Evolutionary conservation across 35 echinoderm and acorn worm genomes (phyloP).

Genomic region (Strongylocentrotus purpuratus): DNA sequence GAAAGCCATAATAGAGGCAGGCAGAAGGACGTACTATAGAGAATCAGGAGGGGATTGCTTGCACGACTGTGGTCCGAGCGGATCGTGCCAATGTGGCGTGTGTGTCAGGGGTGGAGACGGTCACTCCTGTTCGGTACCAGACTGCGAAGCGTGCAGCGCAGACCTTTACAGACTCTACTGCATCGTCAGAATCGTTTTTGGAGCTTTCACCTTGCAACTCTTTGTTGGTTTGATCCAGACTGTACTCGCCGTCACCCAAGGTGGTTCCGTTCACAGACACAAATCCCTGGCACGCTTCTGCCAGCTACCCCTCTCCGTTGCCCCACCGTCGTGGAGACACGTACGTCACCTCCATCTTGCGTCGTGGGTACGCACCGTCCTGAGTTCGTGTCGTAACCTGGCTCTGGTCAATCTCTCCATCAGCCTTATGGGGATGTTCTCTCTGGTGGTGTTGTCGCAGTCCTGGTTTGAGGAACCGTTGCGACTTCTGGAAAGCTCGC

Average conservation of each 20-base stretch:
- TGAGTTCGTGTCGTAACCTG: slow-evolving; percentile 36
- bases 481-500: slow-evolving; percentile 34
- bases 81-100: slow-evolving; percentile 67
- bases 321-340: slow-evolving; percentile 21
- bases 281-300: not conserved
- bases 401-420: slow-evolving; percentile 47
- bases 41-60: slow-evolving; percentile 30
- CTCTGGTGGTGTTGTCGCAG: slow-evolving; percentile 38
- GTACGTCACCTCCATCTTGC: slow-evolving; percentile 22
- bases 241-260: slow-evolving; percentile 13
- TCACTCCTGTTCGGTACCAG: slow-evolving; percentile 31
- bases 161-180: slow-evolving; percentile 40
- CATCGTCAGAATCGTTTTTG: slow-evolving; percentile 39
- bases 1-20: slow-evolving; percentile 25
- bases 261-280: not conserved
- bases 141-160: slow-evolving; percentile 64
- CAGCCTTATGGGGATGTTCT: slow-evolving; percentile 4
- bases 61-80: slow-evolving; percentile 77
- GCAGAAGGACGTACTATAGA: slow-evolving; percentile 46
- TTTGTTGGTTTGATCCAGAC: slow-evolving; percentile 42
- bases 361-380: not conserved
- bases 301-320: not conserved
- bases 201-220: slow-evolving; percentile 30
- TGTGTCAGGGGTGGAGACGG: slow-evolving; percentile 69
- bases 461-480: slow-evolving; percentile 58